Evolutionary conservation across 1,140 invertebrate species (phyloP).

Genomic region (Microvelia longipes): DNA sequence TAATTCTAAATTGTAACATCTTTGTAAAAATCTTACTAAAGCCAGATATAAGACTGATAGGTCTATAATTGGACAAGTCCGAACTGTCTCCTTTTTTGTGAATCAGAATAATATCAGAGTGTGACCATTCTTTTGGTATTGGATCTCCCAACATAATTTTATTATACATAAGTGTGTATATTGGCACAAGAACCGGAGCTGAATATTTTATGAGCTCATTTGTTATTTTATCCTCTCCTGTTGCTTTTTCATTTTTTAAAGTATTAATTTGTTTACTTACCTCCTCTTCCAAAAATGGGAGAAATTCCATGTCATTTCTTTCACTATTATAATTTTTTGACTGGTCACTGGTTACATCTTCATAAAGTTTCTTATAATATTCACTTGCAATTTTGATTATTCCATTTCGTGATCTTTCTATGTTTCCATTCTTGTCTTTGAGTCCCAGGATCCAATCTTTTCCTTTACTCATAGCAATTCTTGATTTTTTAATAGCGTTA

Average conservation of each 20-base stretch:
- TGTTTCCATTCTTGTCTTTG: too few species aligned
- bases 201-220: slow-evolving; percentile 6
- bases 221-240: slow-evolving; percentile 9
- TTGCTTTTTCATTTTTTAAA: slow-evolving; percentile 3
- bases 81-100: slow-evolving; percentile 25
- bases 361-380: too few species aligned
- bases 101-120: slow-evolving; percentile 24
- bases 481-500: too few species aligned
- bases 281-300: not conserved
- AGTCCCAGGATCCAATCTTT: too few species aligned
- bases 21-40: slow-evolving; percentile 22
- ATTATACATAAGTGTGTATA: not conserved
- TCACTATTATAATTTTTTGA: not conserved
- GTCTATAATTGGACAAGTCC: slow-evolving; percentile 24
- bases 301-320: not conserved
- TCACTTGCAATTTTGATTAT: too few species aligned
- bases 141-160: slow-evolving; percentile 15
- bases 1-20: slow-evolving; percentile 20
- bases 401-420: too few species aligned
- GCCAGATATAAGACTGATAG: slow-evolving; percentile 24
- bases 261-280: not conserved
- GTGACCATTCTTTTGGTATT: slow-evolving; percentile 20
- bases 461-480: too few species aligned
- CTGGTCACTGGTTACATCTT: not conserved
- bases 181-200: not conserved